phyloP scores from a whole-genome alignment of 2,888 invertebrate genomes.

The Mimumesa dahlbomi region DNA sequence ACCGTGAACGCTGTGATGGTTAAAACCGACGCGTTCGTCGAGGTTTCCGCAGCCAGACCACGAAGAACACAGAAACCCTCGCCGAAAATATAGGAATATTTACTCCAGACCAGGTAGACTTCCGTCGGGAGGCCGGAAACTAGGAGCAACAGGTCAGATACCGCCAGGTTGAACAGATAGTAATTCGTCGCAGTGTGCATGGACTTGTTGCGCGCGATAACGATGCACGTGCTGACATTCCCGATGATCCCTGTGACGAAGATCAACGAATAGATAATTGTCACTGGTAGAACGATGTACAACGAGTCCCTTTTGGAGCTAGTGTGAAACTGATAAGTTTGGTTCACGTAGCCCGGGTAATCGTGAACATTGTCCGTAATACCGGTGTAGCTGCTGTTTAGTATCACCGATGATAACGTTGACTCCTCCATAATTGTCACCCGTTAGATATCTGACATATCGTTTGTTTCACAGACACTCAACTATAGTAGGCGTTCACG shows the following conservation, averaged over 20 bases:
- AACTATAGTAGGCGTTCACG: no score
- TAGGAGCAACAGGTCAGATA: slow-evolving; percentile 84
- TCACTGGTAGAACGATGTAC: slow-evolving; percentile 81
- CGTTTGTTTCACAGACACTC: not conserved
- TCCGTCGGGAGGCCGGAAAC: slow-evolving; percentile 84
- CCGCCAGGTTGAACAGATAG: slow-evolving; percentile 84
- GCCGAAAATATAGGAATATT: slow-evolving; percentile 82
- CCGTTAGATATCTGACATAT: not conserved
- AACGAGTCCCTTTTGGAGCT: slow-evolving; percentile 77
- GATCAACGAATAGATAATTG: slow-evolving; percentile 82
- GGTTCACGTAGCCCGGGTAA: slow-evolving; percentile 7
- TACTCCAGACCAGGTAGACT: slow-evolving; percentile 81
- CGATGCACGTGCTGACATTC: slow-evolving; percentile 84
- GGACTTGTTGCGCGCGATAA: slow-evolving; percentile 84
- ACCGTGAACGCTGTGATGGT: slow-evolving; percentile 87
- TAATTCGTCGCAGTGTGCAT: slow-evolving; percentile 87
- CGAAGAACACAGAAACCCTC: slow-evolving; percentile 83
- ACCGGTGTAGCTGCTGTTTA: slow-evolving; percentile 7
- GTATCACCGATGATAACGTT: not conserved
- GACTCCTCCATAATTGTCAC: slow-evolving; percentile 24
- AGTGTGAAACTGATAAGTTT: no score
- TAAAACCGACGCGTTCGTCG: slow-evolving; percentile 82
- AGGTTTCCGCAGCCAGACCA: slow-evolving; percentile 82
- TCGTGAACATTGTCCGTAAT: not conserved
- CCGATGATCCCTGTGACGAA: slow-evolving; percentile 84